These are phyloP conservation scores for Gymnorhina tibicen DNA, from an alignment of 2,113 vertebrate species.

Conservation along the genomic window DNA sequence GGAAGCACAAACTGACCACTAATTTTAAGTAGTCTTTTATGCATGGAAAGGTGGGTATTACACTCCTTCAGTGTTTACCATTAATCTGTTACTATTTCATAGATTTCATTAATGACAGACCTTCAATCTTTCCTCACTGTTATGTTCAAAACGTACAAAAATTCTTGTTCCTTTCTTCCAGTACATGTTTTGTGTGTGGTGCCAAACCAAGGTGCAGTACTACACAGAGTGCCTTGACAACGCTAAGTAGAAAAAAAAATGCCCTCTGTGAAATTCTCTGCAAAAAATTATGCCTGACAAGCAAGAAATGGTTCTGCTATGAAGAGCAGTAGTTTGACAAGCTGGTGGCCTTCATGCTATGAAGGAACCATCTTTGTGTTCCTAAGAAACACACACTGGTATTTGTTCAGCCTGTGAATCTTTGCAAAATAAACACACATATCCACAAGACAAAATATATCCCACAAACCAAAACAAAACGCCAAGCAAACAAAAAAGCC, in stretches of 20 bases:
- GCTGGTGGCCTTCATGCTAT: background rate
- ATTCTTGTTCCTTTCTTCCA: background rate
- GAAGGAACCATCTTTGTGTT: background rate
- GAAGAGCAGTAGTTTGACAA: background rate
- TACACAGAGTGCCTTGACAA: background rate
- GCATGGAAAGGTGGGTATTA: background rate
- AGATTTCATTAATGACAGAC: background rate
- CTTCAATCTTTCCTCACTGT: background rate
- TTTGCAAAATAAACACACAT: background rate
- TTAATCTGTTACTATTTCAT: background rate
- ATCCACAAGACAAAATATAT: background rate
- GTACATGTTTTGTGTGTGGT: background rate
- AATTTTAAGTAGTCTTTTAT: background rate
- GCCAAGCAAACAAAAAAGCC: background rate
- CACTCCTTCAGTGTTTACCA: background rate
- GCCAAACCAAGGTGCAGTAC: background rate
- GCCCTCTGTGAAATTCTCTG: background rate
- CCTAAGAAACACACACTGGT: background rate
- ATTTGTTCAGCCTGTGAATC: background rate
- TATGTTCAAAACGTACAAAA: background rate
- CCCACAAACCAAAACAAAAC: background rate
- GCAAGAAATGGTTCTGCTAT: background rate
- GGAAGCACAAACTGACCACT: background rate
- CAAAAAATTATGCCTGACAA: background rate
- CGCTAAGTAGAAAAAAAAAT: background rate